These are phyloP conservation scores for Diabrotica balteata DNA, from an alignment of 2,888 invertebrate genomes.

Conservation along the genomic window DNA sequence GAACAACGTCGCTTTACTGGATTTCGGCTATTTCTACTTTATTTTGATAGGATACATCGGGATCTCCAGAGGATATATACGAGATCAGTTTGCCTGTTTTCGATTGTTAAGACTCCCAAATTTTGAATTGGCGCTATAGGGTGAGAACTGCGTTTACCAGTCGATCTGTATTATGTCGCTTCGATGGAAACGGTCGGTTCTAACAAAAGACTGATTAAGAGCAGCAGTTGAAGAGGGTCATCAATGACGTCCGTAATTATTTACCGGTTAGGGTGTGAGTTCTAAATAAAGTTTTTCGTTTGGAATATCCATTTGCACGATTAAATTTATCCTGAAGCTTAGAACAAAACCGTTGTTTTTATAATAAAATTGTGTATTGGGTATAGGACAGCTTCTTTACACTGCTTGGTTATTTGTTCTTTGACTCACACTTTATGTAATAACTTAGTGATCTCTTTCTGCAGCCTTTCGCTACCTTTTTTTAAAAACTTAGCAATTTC, in stretches of 20 bases:
- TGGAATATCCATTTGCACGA: too few relatives aligned
- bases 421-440: too few relatives aligned
- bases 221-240: not conserved
- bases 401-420: too few relatives aligned
- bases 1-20: slow-evolving; percentile 10
- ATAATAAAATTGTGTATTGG: too few relatives aligned
- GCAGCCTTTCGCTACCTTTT: too few relatives aligned
- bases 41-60: slow-evolving; percentile 15
- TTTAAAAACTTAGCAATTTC: too few relatives aligned
- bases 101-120: slow-evolving; percentile 1
- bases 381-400: too few relatives aligned
- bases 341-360: too few relatives aligned
- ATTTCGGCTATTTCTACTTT: slow-evolving; percentile 9
- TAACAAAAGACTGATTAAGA: slow-evolving; percentile 1
- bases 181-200: not conserved
- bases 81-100: slow-evolving; percentile 15
- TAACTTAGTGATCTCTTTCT: too few relatives aligned
- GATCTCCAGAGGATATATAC: slow-evolving; percentile 15
- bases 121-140: slow-evolving; percentile 11
- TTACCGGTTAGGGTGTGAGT: not conserved
- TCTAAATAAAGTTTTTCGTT: too few relatives aligned
- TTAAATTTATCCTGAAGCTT: too few relatives aligned
- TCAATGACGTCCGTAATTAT: not conserved
- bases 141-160: slow-evolving; percentile 1
- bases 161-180: slow-evolving; percentile 14